Evolutionary conservation across 2,888 invertebrate genomes (phyloP), one percentile per base, ranked within the genome.

Genomic region (Mythimna ferrago): DNA sequence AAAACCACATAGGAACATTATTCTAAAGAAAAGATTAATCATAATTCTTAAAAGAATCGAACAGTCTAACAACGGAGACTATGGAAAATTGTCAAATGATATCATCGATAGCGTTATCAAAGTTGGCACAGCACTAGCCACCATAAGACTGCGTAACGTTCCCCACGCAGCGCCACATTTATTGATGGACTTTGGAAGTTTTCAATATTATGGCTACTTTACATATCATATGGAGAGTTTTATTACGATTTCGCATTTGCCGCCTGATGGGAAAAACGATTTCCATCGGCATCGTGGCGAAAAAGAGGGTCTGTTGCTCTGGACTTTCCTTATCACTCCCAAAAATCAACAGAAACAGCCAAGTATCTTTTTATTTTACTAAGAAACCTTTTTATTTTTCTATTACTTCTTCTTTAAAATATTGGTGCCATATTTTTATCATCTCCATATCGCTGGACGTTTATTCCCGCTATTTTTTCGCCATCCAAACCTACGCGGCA

Each of bases 191-290:
- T 95, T 95, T 95, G 93, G 94, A 95, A 96, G 93, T 96, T 96
- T 96, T 95, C 96, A 96, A 94, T 95, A 95, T 96, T 95, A 96
- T 95, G 93, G 94, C 93, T 95, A 94, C 94, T 96, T 96, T 96
- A 96, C 96, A 96, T 96, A 94, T 93, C 90, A 92, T 92, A 91
- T 89, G 93, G 93, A 93, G 93, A 94, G 93, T 95, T 96, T 96
- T 96, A 96, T 96, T 96, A 96, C 96, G 93, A 95, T 95, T 95
- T 96, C 94, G 93, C 96, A 96, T 96, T 96, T 96, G 95, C 96
- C 95, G 93, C 96, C 95, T 92, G 96, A 94, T 93, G 96, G 87
- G 96, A 91, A 89, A 92, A 90, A 90, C 90, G 89, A 92, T 92
- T 93, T 91, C 88, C 88, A 87, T 86, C 83, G 78, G 56, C 48